Base-by-base conservation (phyloP, 2,113 vertebrate species). In the Calonectris borealis region DNA sequence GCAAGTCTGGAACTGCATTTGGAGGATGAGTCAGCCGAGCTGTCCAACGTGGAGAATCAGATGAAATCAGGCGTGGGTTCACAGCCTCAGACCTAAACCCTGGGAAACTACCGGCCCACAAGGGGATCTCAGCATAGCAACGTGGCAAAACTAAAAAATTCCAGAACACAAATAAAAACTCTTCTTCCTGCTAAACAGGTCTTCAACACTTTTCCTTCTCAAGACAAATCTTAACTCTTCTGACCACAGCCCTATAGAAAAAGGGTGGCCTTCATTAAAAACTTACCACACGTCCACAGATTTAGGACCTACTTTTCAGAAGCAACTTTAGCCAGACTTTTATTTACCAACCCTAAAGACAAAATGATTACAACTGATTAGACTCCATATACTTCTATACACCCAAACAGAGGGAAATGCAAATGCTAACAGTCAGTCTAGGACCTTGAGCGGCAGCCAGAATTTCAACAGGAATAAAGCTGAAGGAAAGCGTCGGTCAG, bases 1-100 rank as follows among this genome's bases (percentile, higher is more conserved):
- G 79, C 94, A 96, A 86, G 96, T 73, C 93, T 94, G 82, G 73
- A 95, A 25, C 71, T 86, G 88, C 51, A 44, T 86, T 71, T 88
- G 80, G 60, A 84, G 34, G 57, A 60, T 84, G 86, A 95, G 77
- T 96, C 92, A 96, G 72, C 29, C 21, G 2, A 88, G 60, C 48
- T 86, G 81, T 68, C 83, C 77, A 84, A 52, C 1, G 11, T 3
- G 1, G 46, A 64, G 80, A 71, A 75, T 44, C 42, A 71, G 88
- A 83, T 44, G 32, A 83, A 95, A 86, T 81, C 76, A 75, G 79
- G 48, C 0, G 0, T 82, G 55, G 25, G 76, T 88, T 92, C 86
- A 78, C 29, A 93, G 62, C 29, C 76, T 42, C 36, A 93, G 79
- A 92, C 72, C 64, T 60, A 91, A 90, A 83, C 52, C 55, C 60